Evolutionary conservation across 2,113 vertebrate genomes (phyloP).

Genomic region (Megaleporinus macrocephalus): DNA sequence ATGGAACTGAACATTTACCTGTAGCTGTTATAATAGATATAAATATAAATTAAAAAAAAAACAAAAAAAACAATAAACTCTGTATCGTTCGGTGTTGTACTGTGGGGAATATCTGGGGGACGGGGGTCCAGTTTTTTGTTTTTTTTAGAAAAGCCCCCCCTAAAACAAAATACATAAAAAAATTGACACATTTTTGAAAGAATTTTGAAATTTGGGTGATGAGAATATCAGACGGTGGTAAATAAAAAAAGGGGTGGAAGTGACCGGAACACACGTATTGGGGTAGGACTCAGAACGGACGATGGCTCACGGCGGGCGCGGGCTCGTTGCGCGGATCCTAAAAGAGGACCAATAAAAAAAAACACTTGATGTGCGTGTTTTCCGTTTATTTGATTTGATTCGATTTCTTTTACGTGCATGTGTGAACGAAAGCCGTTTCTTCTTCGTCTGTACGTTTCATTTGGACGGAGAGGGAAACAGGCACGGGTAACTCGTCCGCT

Average conservation of each 20-base stretch:
- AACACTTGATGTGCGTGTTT: constrained; percentile 63
- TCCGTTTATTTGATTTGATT: constrained; percentile 57
- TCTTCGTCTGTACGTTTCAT: constrained; percentile 58
- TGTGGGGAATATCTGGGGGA: constrained; percentile 73
- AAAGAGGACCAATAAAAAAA: constrained; percentile 58
- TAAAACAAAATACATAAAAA: constrained; percentile 56
- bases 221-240: constrained; percentile 36
- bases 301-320: constrained; percentile 55
- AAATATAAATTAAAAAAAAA: constrained; percentile 60
- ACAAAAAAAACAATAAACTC: constrained; percentile 46
- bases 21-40: constrained; percentile 58
- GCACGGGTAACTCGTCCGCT: constrained; percentile 57
- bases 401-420: constrained; percentile 63
- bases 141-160: constrained; percentile 66
- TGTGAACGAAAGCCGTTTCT: constrained; percentile 60
- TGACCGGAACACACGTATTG: constrained; percentile 64
- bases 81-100: constrained; percentile 76
- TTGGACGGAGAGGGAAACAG: constrained; percentile 47
- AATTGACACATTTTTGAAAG: constrained; percentile 58
- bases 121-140: constrained; percentile 71
- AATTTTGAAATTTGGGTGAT: constrained; percentile 59
- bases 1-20: constrained; percentile 56
- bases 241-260: constrained; percentile 63
- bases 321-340: constrained; percentile 47
- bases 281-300: constrained; percentile 74